Evolutionary conservation across 1,140 invertebrate species (phyloP).

Genomic region (Zelostemma sp.): DNA sequence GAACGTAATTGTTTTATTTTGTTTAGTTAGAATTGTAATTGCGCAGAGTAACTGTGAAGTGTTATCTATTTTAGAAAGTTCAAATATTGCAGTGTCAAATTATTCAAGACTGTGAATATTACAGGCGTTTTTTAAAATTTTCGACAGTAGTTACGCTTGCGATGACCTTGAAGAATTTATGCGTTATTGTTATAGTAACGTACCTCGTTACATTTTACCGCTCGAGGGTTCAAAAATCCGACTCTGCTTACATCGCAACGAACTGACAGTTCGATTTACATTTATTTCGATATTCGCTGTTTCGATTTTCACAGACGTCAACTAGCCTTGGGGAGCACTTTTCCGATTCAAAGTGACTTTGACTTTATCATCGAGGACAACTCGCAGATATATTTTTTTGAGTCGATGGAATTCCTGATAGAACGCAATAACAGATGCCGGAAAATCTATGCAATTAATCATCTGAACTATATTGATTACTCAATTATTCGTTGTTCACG

Average conservation of each 20-base stretch:
- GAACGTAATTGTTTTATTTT: no score
- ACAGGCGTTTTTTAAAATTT: no score
- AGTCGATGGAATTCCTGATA: neutral
- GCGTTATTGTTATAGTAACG: neutral
- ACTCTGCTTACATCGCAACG: slow-evolving; percentile 2
- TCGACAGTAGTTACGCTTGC: no score
- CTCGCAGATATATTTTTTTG: slow-evolving; percentile 15
- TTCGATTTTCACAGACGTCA: slow-evolving; percentile 50
- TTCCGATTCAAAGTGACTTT: slow-evolving; percentile 39
- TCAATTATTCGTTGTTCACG: no score
- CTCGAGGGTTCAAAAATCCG: slow-evolving; percentile 8
- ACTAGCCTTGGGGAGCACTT: slow-evolving; percentile 44
- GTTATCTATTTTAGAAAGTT: no score
- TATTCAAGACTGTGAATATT: no score
- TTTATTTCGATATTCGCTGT: slow-evolving; percentile 52
- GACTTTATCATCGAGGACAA: slow-evolving; percentile 32
- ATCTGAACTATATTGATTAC: no score
- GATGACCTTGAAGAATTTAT: neutral
- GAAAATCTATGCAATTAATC: no score
- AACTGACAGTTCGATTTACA: slow-evolving; percentile 54
- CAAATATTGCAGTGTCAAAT: no score
- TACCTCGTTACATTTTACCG: slow-evolving; percentile 1
- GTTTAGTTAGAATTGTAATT: no score
- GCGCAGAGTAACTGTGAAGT: no score
- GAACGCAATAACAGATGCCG: neutral